These are phyloP conservation scores for Allolobophora icterica DNA, from an alignment of 2,888 invertebrate genomes.

Conservation along the genomic window DNA sequence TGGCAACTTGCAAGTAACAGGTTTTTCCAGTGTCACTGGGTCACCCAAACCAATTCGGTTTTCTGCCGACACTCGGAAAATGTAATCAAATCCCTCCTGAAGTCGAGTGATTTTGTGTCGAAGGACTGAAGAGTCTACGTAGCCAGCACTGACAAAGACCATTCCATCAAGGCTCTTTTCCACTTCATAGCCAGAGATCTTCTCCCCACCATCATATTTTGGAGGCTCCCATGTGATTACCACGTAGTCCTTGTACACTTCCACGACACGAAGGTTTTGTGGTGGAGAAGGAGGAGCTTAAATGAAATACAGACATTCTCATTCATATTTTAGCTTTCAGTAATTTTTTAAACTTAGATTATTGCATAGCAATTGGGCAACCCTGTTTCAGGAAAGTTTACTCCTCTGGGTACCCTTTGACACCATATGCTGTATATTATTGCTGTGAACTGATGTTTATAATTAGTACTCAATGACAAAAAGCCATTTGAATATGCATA, in stretches of 20 bases:
- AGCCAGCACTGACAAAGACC: slow-evolving; percentile 38
- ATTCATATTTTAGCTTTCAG: neutral
- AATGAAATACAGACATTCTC: neutral
- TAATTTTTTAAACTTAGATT: neutral
- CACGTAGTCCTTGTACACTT: slow-evolving; percentile 56
- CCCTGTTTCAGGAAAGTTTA: too few species aligned
- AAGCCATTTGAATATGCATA: too few species aligned
- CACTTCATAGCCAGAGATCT: slow-evolving; percentile 50
- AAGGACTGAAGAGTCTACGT: slow-evolving; percentile 33
- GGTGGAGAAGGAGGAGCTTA: slow-evolving; percentile 58
- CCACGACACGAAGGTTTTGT: slow-evolving; percentile 55
- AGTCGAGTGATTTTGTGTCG: slow-evolving; percentile 76
- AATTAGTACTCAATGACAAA: too few species aligned
- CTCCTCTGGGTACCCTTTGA: too few species aligned
- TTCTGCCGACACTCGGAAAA: slow-evolving; percentile 75
- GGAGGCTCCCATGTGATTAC: slow-evolving; percentile 65
- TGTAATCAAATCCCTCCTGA: slow-evolving; percentile 74
- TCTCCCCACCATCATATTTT: slow-evolving; percentile 63
- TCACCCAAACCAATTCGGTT: slow-evolving; percentile 85
- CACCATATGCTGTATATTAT: too few species aligned
- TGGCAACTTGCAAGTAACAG: slow-evolving; percentile 68
- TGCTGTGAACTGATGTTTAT: too few species aligned
- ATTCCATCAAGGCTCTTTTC: slow-evolving; percentile 39
- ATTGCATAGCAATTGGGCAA: too few species aligned
- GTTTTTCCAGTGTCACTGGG: slow-evolving; percentile 77